Evolutionary conservation across 2,113 vertebrate species (phyloP).

Genomic region (Serinus canaria): DNA sequence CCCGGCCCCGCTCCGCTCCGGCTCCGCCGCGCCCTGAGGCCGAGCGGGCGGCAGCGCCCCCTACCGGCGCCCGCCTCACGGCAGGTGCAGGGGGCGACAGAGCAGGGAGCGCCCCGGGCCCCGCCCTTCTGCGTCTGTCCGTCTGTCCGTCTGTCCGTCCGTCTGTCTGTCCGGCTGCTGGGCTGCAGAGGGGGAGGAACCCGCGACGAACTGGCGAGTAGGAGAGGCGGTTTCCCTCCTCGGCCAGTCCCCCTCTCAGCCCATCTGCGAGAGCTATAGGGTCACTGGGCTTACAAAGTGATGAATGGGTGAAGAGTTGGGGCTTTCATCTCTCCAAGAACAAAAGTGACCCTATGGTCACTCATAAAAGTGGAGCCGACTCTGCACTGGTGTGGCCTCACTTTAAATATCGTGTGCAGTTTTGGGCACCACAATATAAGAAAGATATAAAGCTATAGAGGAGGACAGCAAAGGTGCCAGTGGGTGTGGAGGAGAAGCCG

Average conservation of each 20-base stretch:
- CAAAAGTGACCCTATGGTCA: background rate
- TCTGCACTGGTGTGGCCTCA: background rate
- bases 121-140: background rate
- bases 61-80: background rate
- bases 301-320: background rate
- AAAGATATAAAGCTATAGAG: background rate
- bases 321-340: background rate
- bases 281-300: background rate
- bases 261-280: background rate
- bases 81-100: background rate
- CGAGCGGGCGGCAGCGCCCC: background rate
- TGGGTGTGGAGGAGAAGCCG: background rate
- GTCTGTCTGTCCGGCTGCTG: background rate
- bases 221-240: background rate
- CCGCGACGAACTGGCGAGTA: background rate
- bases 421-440: background rate
- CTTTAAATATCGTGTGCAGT: background rate
- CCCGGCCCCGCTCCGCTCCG: too few species aligned
- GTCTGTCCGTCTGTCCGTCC: accelerated
- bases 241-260: background rate
- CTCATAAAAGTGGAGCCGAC: background rate
- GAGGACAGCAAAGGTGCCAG: background rate
- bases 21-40: background rate
- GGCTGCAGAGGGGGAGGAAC: background rate
- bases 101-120: background rate